Base-by-base conservation (phyloP, 2,888 invertebrate species). In the Laothoe populi region DNA sequence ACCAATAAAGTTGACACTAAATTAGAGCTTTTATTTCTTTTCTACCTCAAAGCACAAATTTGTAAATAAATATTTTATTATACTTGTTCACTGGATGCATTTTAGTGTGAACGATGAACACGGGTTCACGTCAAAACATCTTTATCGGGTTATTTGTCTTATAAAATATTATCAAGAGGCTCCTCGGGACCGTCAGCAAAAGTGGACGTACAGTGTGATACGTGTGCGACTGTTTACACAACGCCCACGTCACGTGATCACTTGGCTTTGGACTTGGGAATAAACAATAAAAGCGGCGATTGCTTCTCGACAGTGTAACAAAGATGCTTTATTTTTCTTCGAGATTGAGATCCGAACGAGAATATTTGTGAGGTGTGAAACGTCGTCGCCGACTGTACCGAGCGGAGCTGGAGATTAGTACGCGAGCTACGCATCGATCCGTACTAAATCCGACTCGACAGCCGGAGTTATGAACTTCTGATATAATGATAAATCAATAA, bases 101-200 rank as follows among this genome's bases (percentile, higher is more conserved):
- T 91, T 91, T 89, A 87, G 91, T 91, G 89, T 91, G 90, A 91
- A 90, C 91, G 90, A 90, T 90, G 92, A 90, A 92, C 92, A 92
- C 86, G 87, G 92, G 89, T 92, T 87, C 92, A 90, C 88, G 92
- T 92, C 92, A 92, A 90, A 92, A 92, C 91, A 92, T 92, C 91
- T 92, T 92, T 92, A 92, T 92, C 92, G 87, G 88, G 91, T 92
- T 92, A 92, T 92, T 92, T 92, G 92, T 92, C 92, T 92, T 92
- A 92, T 91, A 91, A 92, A 92, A 92, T 92, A 91, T 91, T 91
- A 92, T 92, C 91, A 86, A 92, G 92, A 87, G 91, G 86, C 89
- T 88, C 88, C 86, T 87, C 84, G 84, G 89, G 87, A 92, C 83
- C 90, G 90, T 91, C 91, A 92, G 92, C 92, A 90, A 90, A 91